These are phyloP conservation scores for Sarcoramphus papa DNA, from an alignment of 2,797 vertebrate species.

Conservation along the genomic window DNA sequence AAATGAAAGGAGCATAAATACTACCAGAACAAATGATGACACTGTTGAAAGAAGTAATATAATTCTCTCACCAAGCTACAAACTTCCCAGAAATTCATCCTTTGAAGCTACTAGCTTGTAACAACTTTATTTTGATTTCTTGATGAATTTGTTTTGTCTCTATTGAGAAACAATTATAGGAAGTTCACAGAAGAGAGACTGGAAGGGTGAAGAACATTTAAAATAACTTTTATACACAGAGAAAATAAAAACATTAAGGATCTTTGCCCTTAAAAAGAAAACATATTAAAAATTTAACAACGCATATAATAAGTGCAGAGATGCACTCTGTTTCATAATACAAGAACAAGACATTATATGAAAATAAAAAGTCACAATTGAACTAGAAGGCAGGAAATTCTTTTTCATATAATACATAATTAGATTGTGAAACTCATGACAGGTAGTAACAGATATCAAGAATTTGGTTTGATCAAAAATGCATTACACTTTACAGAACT, in stretches of 20 bases:
- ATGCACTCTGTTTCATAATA: neutral
- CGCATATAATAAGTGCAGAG: neutral
- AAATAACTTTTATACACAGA: neutral
- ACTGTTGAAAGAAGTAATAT: neutral
- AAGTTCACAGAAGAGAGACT: neutral
- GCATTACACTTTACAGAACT: neutral
- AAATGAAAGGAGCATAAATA: neutral
- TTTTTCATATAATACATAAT: neutral
- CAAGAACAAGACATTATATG: neutral
- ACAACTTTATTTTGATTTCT: neutral
- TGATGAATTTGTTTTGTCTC: neutral
- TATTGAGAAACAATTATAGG: neutral
- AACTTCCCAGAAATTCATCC: neutral
- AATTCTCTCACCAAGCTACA: neutral
- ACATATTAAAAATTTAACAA: neutral
- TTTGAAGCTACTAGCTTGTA: neutral
- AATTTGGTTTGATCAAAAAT: neutral
- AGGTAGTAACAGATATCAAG: neutral
- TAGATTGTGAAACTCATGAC: neutral
- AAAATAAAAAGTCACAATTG: neutral
- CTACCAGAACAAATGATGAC: neutral
- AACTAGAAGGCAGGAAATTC: neutral
- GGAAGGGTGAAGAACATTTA: neutral
- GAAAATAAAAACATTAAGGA: neutral
- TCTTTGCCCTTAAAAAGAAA: neutral